Evolutionary conservation across 30 jellyfish, hydroid and myxozoan genomes (phyloP).

Genomic region (Rhopilema esculentum): DNA sequence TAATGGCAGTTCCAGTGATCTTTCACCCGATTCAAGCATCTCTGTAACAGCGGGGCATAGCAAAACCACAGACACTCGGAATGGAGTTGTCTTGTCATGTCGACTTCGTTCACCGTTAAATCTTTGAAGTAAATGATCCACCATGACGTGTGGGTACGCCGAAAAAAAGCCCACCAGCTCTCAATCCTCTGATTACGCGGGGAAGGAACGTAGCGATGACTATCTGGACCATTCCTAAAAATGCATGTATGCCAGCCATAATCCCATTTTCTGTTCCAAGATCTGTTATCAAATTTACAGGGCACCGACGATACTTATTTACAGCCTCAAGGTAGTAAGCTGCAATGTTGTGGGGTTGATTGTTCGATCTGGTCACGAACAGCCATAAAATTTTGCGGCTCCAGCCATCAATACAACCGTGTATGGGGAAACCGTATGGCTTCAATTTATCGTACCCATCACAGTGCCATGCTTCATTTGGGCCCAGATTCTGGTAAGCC

Average conservation of each 20-base stretch:
- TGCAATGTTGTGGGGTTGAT: slow-evolving; percentile 8
- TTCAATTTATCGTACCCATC: slow-evolving; percentile 35
- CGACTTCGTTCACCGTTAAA: neutral
- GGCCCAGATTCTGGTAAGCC: slow-evolving; percentile 28
- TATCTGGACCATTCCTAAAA: slow-evolving; percentile 42
- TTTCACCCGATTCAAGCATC: neutral
- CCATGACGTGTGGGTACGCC: slow-evolving; percentile 66
- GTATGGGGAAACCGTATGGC: slow-evolving; percentile 44
- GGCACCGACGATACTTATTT: slow-evolving; percentile 23
- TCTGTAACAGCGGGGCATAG: slow-evolving; percentile 1
- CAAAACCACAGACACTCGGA: neutral
- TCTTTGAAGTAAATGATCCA: slow-evolving; percentile 69
- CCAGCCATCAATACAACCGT: slow-evolving; percentile 34
- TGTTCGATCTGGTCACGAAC: slow-evolving; percentile 31
- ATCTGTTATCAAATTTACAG: slow-evolving; percentile 18
- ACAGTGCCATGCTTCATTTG: slow-evolving; percentile 45
- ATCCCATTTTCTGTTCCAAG: slow-evolving; percentile 62
- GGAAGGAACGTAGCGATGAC: slow-evolving; percentile 67
- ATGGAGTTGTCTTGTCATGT: neutral
- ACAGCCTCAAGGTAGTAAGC: slow-evolving; percentile 7
- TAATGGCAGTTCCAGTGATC: slow-evolving; percentile 35
- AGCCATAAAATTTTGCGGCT: slow-evolving; percentile 13
- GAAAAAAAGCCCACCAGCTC: slow-evolving; percentile 80
- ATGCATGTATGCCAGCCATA: slow-evolving; percentile 38
- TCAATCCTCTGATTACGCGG: slow-evolving; percentile 80